Conservation (phyloP, 2,113 vertebrate species). For the Onychostruthus taczanowskii region DNA sequence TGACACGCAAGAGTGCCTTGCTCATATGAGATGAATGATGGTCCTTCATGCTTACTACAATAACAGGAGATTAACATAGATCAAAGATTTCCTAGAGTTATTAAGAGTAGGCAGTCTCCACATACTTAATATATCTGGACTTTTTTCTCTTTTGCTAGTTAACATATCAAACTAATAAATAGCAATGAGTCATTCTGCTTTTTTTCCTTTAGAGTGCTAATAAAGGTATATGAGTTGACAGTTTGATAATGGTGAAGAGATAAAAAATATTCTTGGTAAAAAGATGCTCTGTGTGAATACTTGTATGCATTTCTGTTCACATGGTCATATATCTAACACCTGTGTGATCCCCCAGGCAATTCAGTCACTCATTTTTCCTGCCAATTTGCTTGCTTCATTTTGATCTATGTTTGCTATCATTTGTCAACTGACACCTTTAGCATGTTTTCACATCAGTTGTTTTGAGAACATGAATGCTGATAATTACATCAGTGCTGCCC, state of each 20-base stretch:
- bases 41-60: conserved; percentile 10
- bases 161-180: conserved; percentile 48
- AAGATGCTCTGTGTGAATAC: not conserved
- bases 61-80: conserved; percentile 36
- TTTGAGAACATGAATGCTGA: conserved; percentile 10
- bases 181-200: conserved; percentile 28
- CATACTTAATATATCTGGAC: not conserved
- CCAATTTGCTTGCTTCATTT: conserved; percentile 61
- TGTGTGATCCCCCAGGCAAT: conserved; percentile 66
- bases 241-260: conserved; percentile 35
- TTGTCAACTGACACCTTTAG: conserved; percentile 61
- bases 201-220: not conserved
- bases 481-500: conserved; percentile 47
- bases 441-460: conserved; percentile 60
- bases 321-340: conserved; percentile 54
- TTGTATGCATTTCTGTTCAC: conserved; percentile 32
- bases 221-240: conserved; percentile 28
- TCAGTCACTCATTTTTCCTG: conserved; percentile 54
- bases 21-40: conserved; percentile 1
- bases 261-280: conserved; percentile 26
- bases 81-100: conserved; percentile 20
- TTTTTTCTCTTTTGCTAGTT: conserved; percentile 19
- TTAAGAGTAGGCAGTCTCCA: conserved; percentile 11
- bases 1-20: not conserved
- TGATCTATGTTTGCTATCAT: conserved; percentile 67